These are phyloP conservation scores for Psix sp. DNA, from an alignment of 1,140 invertebrate species.

Conservation along the genomic window DNA sequence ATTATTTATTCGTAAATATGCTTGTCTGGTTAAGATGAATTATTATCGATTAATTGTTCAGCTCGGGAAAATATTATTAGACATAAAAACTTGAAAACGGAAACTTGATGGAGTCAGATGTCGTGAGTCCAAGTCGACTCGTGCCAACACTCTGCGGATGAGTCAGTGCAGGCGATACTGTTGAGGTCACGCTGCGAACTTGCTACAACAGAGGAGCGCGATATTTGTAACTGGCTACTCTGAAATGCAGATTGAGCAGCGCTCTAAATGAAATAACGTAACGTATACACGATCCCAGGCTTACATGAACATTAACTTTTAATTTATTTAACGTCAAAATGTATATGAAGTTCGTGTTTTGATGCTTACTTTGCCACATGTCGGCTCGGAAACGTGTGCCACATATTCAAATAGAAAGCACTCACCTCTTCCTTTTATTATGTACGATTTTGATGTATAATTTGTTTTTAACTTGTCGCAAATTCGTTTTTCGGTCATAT, in stretches of 20 bases:
- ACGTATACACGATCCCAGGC: slow-evolving; percentile 10
- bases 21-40: no score
- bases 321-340: slow-evolving; percentile 39
- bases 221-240: slow-evolving; percentile 27
- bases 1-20: no score
- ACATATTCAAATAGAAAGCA: not conserved
- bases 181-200: slow-evolving; percentile 47
- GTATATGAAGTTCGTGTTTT: slow-evolving; percentile 7
- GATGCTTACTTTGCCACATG: not conserved
- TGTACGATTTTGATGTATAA: not conserved
- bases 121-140: no score
- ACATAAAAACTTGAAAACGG: no score
- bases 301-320: slow-evolving; percentile 32
- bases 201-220: slow-evolving; percentile 41
- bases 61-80: no score
- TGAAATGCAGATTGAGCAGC: slow-evolving; percentile 33
- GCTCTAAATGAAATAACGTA: slow-evolving; percentile 31
- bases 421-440: slow-evolving; percentile 1
- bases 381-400: not conserved
- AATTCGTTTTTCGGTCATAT: no score
- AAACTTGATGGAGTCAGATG: no score
- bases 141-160: slow-evolving; percentile 14
- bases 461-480: no score
- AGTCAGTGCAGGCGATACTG: slow-evolving; percentile 19
- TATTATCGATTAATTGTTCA: no score